Evolutionary conservation across 2,888 invertebrate genomes (phyloP), one percentile per base, ranked within the genome.

Genomic region (Drosophila anomalata): DNA sequence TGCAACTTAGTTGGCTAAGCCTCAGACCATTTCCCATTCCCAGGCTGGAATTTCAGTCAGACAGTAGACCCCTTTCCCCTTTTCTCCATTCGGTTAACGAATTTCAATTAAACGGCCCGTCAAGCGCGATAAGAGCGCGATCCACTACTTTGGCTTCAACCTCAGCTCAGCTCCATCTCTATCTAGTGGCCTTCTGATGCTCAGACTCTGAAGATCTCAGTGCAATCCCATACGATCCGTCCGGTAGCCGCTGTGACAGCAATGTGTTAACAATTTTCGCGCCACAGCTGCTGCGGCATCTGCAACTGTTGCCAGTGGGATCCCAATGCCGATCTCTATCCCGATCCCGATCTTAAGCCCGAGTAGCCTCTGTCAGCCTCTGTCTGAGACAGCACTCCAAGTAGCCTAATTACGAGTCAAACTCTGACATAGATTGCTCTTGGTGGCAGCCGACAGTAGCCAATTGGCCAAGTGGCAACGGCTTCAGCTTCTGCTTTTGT

Each of bases 21-120:
- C 69, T 75, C 70, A 48, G 41, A 56, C 55, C 50, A 59, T 70
- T 69, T 62, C 47, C 72, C 68, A 57, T 44, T 72, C 73, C 63
- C 73, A 71, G 65, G 58, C 66, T 20, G 46, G 53, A 26, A 52
- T 72, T 52, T 55, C 66, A 75, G 72, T 76, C 74, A 74, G 58
- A 29, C 29, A 29, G 29, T 9, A 9, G 29, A 9, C 29, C 81
- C 48, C 53, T 36, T 31, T 36, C 24, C 39, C 36, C 52, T 39
- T 47, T 39, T 31, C 48, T 33, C 20, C 48, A 39, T 12, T 14
- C 54, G 44, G 39, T 68, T 78, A 75, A 72, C 67, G 85, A 82
- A 82, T 88, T 84, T 88, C 84, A 84, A 84, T 88, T 84, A 87
- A 84, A 87, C 76, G 77, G 87, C 73, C 75, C 85, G 87, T 81